phyloP scores from a whole-genome alignment of 2,888 invertebrate species.

The Lepeophtheirus nordmannii region DNA sequence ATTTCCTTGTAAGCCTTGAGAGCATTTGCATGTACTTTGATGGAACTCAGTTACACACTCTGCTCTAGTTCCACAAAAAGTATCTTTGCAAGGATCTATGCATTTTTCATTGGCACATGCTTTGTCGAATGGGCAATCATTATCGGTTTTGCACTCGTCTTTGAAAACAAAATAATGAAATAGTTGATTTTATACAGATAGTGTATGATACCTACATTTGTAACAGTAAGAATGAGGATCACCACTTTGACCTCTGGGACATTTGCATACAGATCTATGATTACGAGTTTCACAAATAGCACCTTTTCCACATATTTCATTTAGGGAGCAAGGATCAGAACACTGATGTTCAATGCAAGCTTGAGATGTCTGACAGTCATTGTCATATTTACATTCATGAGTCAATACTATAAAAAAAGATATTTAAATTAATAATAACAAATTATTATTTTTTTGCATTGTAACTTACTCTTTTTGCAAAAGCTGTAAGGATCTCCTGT shows the following conservation, averaged over 20 bases:
- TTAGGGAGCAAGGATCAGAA: conserved; percentile 55
- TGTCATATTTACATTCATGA: conserved; percentile 50
- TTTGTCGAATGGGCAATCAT: conserved; percentile 30
- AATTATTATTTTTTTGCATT: neutral
- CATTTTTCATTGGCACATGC: conserved; percentile 31
- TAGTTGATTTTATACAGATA: too few species aligned
- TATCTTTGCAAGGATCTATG: conserved; percentile 30
- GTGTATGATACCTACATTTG: conserved; percentile 2
- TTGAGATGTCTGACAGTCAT: conserved; percentile 40
- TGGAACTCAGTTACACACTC: conserved; percentile 31
- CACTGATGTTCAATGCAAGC: conserved; percentile 37
- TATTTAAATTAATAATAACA: neutral
- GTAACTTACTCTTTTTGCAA: conserved; percentile 38
- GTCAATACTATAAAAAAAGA: conserved; percentile 52
- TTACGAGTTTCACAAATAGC: conserved; percentile 49
- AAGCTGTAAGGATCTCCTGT: conserved; percentile 70
- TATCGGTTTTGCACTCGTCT: conserved; percentile 34
- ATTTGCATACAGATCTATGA: conserved; percentile 46
- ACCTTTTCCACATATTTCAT: conserved; percentile 54
- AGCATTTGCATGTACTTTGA: conserved; percentile 33
- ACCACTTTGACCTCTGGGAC: conserved; percentile 58
- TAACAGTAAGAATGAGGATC: conserved; percentile 48
- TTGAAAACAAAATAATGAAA: conserved; percentile 28
- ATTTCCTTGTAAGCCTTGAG: conserved; percentile 32
- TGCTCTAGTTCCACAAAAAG: conserved; percentile 32